A percentile compares a stretch with the other conserved stretches of the same genome.
Evolutionary conservation across 1,140 invertebrate species (phyloP).

Genomic region (Oncopodura yosiiana): DNA sequence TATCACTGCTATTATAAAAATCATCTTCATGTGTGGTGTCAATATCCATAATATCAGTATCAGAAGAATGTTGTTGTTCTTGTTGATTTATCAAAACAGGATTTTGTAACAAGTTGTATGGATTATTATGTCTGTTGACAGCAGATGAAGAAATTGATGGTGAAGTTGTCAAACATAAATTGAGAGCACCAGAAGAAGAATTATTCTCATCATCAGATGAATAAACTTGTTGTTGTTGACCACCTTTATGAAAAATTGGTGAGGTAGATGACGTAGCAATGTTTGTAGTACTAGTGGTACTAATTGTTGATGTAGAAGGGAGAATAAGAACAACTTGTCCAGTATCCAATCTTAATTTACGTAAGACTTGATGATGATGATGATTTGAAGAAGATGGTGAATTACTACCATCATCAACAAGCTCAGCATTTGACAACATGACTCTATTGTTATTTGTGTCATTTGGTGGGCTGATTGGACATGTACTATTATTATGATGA

Average conservation of each 20-base stretch:
- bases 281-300: neutral
- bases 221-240: no score
- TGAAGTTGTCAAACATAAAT: neutral
- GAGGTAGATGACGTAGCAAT: neutral
- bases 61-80: no score
- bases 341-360: slow-evolving; percentile 3
- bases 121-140: slow-evolving; percentile 1
- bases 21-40: slow-evolving; percentile 1
- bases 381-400: no score
- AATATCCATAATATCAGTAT: slow-evolving; percentile 4
- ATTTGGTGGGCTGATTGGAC: slow-evolving; percentile 18
- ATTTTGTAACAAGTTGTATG: neutral
- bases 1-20: slow-evolving; percentile 5
- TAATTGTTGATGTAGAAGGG: neutral
- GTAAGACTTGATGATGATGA: slow-evolving; percentile 3
- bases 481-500: no score
- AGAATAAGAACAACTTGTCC: slow-evolving; percentile 10
- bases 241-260: no score
- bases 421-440: slow-evolving; percentile 5
- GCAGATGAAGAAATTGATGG: neutral
- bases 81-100: no score
- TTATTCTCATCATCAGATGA: slow-evolving; percentile 5
- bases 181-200: neutral
- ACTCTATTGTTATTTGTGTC: slow-evolving; percentile 24
- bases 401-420: neutral